Base-by-base conservation (phyloP, 2,888 invertebrate genomes). In the Dynastes tityus region DNA sequence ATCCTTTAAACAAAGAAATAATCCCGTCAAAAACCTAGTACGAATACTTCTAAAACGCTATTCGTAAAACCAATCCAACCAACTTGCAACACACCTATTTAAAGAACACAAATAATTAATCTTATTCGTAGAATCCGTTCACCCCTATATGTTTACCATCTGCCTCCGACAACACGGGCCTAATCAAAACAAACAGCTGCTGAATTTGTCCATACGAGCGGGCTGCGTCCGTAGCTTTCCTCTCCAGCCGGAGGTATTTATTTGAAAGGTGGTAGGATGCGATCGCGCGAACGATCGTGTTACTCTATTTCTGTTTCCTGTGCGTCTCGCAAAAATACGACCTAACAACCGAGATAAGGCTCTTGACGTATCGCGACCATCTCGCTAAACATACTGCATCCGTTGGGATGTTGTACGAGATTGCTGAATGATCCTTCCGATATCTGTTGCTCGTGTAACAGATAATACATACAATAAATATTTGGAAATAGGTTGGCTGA, bases 151-250 rank as follows among this genome's bases (percentile, higher is more conserved):
- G 73, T 73, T 61, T 73, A 58, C 73, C 73, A 73, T 58, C 73
- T 73, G 73, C 73, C 37, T 53, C 32, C 37, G 40, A 73, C 73
- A 73, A 58, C 61, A 73, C 73, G 73, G 73, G 16, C 9, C 58
- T 40, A 71, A 73, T 61, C 73, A 73, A 73, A 73, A 73, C 22
- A 73, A 73, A 73, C 73, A 73, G 53, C 73, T 73, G 73, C 73
- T 61, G 61, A 11, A 73, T 55, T 71, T 53, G 53, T 53, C n/a
- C 16, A 13, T 53, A 53, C 53, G n/a, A 53, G 45, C 45, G 6
- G 45, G 32, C 32, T 13, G 16, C 53, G 53, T 16, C 2, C 53
- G 16, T 51, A 51, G 9, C 51, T 51, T 51, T 51, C 51, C 51
- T 53, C 16, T 53, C 2, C 16, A 6, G 53, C 16, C 16, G 53